Evolutionary conservation across 92 coral and sea anemone genomes (phyloP).

Genomic region (Epizoanthus ramosus): DNA sequence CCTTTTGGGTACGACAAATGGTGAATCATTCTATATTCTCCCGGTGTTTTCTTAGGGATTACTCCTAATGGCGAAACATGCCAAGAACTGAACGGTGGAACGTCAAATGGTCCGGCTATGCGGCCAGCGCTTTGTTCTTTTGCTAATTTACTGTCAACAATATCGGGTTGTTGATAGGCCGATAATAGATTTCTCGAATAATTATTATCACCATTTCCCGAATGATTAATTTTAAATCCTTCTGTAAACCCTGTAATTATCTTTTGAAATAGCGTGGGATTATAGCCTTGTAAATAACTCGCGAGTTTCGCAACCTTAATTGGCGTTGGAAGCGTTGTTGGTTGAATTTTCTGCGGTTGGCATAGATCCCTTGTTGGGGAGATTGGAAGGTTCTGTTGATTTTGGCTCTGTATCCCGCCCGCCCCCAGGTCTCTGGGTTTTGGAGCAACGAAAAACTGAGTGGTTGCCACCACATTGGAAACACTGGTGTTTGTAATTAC

Average conservation of each 20-base stretch:
- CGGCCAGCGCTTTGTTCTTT: constrained; percentile 59
- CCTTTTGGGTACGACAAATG: constrained; percentile 66
- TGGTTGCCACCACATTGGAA: constrained; percentile 52
- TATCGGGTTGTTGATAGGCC: constrained; percentile 20
- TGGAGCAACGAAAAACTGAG: constrained; percentile 9
- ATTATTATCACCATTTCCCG: neutral
- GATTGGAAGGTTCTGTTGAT: too few relatives aligned
- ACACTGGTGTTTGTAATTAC: constrained; percentile 60
- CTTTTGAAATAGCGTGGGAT: neutral
- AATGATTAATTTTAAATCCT: constrained; percentile 37
- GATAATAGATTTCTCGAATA: constrained; percentile 23
- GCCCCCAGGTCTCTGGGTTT: neutral
- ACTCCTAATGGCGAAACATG: constrained; percentile 68
- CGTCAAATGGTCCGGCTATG: constrained; percentile 60
- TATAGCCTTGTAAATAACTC: constrained; percentile 27
- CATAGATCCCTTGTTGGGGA: too few relatives aligned
- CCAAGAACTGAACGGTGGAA: constrained; percentile 64
- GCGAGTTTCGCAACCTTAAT: constrained; percentile 15
- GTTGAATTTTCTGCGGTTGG: too few relatives aligned
- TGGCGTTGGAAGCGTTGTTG: constrained; percentile 38
- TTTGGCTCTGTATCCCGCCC: too few relatives aligned
- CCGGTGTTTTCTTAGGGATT: constrained; percentile 67
- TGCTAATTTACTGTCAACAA: constrained; percentile 50
- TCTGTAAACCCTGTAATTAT: constrained; percentile 30
- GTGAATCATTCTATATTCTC: constrained; percentile 67